These are phyloP conservation scores for Orchesellides sinensis DNA, from an alignment of 2,888 invertebrate genomes.

Conservation along the genomic window DNA sequence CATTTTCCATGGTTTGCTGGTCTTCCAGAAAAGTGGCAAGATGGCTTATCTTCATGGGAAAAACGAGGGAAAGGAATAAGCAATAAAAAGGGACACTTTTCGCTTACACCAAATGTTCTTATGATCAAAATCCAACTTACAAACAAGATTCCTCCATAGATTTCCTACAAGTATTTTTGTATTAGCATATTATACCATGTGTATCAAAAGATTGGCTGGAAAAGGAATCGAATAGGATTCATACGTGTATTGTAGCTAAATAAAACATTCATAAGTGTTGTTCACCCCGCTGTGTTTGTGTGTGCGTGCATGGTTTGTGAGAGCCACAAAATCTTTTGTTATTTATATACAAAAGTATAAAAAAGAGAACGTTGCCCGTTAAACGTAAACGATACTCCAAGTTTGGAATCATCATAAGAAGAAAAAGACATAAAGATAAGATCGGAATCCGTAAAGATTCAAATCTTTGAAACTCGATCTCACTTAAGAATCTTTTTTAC, in stretches of 20 bases:
- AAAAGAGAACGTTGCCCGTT: neutral
- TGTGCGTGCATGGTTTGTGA: neutral
- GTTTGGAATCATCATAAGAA: neutral
- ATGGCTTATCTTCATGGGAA: neutral
- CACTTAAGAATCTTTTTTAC: slow-evolving; percentile 15
- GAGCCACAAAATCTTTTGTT: neutral
- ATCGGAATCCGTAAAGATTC: slow-evolving; percentile 47
- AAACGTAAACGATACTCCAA: neutral
- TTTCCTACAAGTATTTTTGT: too few species aligned
- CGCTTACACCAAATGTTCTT: neutral
- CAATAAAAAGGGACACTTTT: neutral
- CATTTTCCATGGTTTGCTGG: neutral
- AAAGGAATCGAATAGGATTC: too few species aligned
- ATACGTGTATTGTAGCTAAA: too few species aligned
- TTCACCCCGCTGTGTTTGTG: too few species aligned
- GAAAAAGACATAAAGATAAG: slow-evolving; percentile 39
- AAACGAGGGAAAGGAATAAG: neutral
- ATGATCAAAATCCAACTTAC: too few species aligned
- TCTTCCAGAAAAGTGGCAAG: neutral
- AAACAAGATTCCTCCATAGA: too few species aligned
- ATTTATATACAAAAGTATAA: neutral
- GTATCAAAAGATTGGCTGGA: too few species aligned
- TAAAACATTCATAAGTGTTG: too few species aligned
- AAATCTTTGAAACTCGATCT: slow-evolving; percentile 54
- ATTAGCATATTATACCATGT: too few species aligned